Percentiles rank a stretch among this genome's conserved stretches.
Conservation (phyloP, 2,888 invertebrate species). For the Campoletis raptor region DNA sequence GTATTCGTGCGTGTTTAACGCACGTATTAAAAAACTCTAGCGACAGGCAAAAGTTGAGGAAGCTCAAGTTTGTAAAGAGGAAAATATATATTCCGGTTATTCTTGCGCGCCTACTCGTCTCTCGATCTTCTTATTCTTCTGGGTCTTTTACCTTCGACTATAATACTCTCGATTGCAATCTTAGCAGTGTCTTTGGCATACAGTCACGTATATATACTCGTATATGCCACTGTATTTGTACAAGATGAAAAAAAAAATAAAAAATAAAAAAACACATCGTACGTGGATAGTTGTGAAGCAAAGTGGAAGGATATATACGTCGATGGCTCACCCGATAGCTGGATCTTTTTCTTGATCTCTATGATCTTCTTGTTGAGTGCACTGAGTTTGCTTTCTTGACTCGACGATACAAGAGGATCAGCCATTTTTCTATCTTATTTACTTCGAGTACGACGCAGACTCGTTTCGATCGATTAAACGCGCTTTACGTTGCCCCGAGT, state of each 20-base stretch:
- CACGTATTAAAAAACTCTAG: not conserved
- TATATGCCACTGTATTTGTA: conserved; percentile 30
- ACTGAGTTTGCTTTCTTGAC: conserved; percentile 86
- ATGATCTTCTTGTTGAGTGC: conserved; percentile 91
- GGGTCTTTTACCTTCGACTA: conserved; percentile 46
- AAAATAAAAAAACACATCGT: conserved; percentile 11
- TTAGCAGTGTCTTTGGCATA: conserved; percentile 43
- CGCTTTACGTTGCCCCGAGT: conserved; percentile 65
- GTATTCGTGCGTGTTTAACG: not conserved
- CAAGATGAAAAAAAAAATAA: conserved; percentile 7
- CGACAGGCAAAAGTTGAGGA: conserved; percentile 27
- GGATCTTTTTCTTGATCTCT: conserved; percentile 94
- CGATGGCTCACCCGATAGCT: conserved; percentile 89
- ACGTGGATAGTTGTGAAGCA: conserved; percentile 24
- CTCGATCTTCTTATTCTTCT: conserved; percentile 56
- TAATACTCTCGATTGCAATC: conserved; percentile 63
- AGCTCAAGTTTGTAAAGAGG: conserved; percentile 7
- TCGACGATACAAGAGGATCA: conserved; percentile 74
- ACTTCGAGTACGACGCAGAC: not conserved
- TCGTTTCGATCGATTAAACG: conserved; percentile 72
- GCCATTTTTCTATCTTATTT: conserved; percentile 75
- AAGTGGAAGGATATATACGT: conserved; percentile 36
- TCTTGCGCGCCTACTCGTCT: conserved; percentile 69
- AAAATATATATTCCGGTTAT: conserved; percentile 55
- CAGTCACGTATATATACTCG: conserved; percentile 54